Base-by-base conservation (phyloP, 1,140 invertebrate genomes). In the Trachelipus rathkii region DNA sequence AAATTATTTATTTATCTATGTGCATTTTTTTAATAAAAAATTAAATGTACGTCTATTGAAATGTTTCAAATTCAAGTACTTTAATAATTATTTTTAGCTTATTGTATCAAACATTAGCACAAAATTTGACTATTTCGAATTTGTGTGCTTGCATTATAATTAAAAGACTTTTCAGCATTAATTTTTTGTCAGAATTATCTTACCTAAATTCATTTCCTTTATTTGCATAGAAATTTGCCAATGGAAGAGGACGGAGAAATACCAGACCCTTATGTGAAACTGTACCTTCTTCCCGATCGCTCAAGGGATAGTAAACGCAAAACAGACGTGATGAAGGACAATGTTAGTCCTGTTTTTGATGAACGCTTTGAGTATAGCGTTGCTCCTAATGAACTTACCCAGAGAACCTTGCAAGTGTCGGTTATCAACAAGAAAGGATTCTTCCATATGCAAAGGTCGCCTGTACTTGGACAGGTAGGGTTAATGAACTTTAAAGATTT, bases 251-350 rank as follows among this genome's bases (percentile, higher is more conserved):
- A 92, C 19, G 79, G 79, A 13, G 94, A 94, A 84, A 91, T 96
- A 81, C 95, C 95, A 0, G 95, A 98, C 87, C 95, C 95, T 0
- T 97, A 97, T 84, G 94, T 97, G 0, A 96, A 96, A 83, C 85
- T 97, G 21, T 96, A 97, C 84, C 87, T 98, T 50, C 85, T 97
- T 50, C 95, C 95, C 0, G 95, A 95, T 79, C 88, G 91, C 45
- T 89, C 91, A 24, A 94, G 93, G 85, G 92, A 95, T 82, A 91
- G 91, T 0, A 97, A 97, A 85, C 89, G 93, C 44, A 97, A 97
- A 86, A 97, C 95, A 13, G 89, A 89, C 81, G 91, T 85, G 8
- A 81, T 82, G 70, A 82, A 95, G 83, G 94, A 97, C 83, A 94
- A 92, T 82, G 94, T 94, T 78, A 95, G 94, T 87, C 95, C 95